phyloP scores from a whole-genome alignment of 2,113 vertebrate species.

The Platanista minor region DNA sequence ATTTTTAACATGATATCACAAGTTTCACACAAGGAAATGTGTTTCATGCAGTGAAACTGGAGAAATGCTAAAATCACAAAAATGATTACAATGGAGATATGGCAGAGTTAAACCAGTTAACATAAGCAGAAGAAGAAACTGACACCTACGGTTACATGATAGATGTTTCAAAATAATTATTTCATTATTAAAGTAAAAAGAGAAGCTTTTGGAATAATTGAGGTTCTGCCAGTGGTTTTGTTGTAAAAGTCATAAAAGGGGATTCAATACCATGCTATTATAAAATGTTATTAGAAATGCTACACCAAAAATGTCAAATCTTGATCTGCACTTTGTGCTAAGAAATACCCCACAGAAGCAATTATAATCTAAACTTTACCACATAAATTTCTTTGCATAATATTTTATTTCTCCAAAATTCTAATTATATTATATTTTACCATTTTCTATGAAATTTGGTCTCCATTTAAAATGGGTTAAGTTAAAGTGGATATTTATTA shows the following conservation, averaged over 20 bases:
- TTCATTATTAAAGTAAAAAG: neutral
- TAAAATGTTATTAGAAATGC: neutral
- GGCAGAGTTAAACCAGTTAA: neutral
- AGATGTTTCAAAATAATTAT: neutral
- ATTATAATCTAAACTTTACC: neutral
- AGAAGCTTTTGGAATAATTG: neutral
- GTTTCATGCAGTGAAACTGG: neutral
- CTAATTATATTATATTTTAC: neutral
- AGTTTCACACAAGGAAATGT: neutral
- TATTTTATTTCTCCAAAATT: neutral
- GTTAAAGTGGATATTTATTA: neutral
- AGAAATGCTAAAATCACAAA: conserved; percentile 20
- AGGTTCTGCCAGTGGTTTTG: neutral
- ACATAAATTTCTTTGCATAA: neutral
- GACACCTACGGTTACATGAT: neutral
- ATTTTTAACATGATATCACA: neutral
- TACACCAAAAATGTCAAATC: neutral
- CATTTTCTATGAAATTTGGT: neutral
- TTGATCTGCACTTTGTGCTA: neutral
- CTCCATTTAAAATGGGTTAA: neutral
- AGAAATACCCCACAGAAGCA: neutral
- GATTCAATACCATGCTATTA: neutral
- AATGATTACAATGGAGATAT: neutral
- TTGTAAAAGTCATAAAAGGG: neutral
- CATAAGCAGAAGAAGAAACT: neutral